These are phyloP conservation scores for Magallana ariakensis DNA, from an alignment of 1,140 invertebrate species.

Conservation along the genomic window DNA sequence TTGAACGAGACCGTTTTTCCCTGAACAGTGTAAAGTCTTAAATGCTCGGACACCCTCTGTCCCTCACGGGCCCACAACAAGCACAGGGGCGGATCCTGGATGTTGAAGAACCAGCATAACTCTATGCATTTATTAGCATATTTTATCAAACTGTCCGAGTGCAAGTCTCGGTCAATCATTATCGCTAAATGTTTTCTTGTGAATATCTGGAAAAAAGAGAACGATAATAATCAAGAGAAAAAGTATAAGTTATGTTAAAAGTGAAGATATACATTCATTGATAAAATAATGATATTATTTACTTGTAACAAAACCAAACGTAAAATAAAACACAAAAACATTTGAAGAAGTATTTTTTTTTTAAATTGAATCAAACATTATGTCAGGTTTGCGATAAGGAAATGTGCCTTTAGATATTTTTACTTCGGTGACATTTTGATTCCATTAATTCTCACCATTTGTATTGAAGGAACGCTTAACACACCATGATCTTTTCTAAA, in stretches of 20 bases:
- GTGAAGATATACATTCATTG: too few relatives aligned
- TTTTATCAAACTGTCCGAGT: slow-evolving; percentile 9
- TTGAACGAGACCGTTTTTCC: slow-evolving; percentile 45
- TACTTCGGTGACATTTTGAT: neutral
- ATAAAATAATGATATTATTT: neutral
- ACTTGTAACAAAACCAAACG: too few relatives aligned
- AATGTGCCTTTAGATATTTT: too few relatives aligned
- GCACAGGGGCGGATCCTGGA: slow-evolving; percentile 44
- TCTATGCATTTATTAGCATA: slow-evolving; percentile 35
- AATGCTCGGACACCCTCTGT: slow-evolving; percentile 32
- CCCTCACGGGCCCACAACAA: slow-evolving; percentile 37
- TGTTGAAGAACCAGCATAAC: slow-evolving; percentile 39
- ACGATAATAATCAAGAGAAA: too few relatives aligned
- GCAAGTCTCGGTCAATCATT: slow-evolving; percentile 30
- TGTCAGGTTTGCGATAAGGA: too few relatives aligned
- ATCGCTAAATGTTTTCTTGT: slow-evolving; percentile 8
- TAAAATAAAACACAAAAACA: too few relatives aligned
- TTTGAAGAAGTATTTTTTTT: too few relatives aligned
- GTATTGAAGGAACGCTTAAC: slow-evolving; percentile 10
- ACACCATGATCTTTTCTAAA: slow-evolving; percentile 16
- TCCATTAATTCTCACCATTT: slow-evolving; percentile 5
- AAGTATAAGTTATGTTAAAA: too few relatives aligned
- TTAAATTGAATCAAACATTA: too few relatives aligned
- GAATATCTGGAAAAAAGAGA: slow-evolving; percentile 10
- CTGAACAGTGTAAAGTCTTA: slow-evolving; percentile 35